Percentiles rank a stretch among this genome's conserved stretches.
phyloP scores from a whole-genome alignment of 2,888 invertebrate genomes.

The Drosophila vallismaia region DNA sequence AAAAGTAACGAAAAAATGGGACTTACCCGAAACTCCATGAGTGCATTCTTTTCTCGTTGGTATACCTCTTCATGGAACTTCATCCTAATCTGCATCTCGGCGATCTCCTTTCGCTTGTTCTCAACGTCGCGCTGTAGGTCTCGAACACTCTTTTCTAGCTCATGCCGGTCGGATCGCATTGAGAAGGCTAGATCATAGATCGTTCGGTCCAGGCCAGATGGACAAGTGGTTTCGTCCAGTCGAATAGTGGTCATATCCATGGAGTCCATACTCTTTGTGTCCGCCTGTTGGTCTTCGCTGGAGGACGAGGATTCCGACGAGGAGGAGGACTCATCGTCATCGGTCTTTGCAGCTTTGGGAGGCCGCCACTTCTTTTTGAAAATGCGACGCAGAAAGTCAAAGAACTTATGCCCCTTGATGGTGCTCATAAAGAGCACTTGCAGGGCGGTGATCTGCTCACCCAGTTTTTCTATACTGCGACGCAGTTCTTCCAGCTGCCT shows the following conservation, averaged over 20 bases:
- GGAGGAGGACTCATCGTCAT: slow-evolving; percentile 84
- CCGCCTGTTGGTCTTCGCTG: slow-evolving; percentile 85
- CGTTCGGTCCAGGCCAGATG: slow-evolving; percentile 88
- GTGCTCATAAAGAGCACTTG: slow-evolving; percentile 86
- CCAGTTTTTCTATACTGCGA: slow-evolving; percentile 76
- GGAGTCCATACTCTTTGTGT: slow-evolving; percentile 87
- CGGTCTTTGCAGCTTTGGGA: slow-evolving; percentile 86
- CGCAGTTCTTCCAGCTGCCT: slow-evolving; percentile 77
- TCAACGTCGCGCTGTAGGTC: slow-evolving; percentile 87
- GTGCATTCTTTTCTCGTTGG: slow-evolving; percentile 85
- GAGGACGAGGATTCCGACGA: slow-evolving; percentile 85
- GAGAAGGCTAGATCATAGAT: slow-evolving; percentile 88
- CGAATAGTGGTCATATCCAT: slow-evolving; percentile 88
- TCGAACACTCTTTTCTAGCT: slow-evolving; percentile 86
- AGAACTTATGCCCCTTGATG: slow-evolving; percentile 90
- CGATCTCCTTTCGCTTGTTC: slow-evolving; percentile 86
- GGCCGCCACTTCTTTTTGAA: slow-evolving; percentile 93
- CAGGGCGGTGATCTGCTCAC: slow-evolving; percentile 84
- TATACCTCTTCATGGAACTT: slow-evolving; percentile 85
- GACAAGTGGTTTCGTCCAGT: slow-evolving; percentile 89
- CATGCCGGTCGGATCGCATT: slow-evolving; percentile 86
- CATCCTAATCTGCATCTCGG: slow-evolving; percentile 86
- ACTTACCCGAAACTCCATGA: slow-evolving; percentile 87
- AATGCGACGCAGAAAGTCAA: slow-evolving; percentile 90
- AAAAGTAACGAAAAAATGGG: not conserved